Percentiles rank a stretch among this genome's conserved stretches.
These are phyloP conservation scores for Orchestia grillus DNA, from an alignment of 1,140 invertebrate genomes.

Conservation along the genomic window DNA sequence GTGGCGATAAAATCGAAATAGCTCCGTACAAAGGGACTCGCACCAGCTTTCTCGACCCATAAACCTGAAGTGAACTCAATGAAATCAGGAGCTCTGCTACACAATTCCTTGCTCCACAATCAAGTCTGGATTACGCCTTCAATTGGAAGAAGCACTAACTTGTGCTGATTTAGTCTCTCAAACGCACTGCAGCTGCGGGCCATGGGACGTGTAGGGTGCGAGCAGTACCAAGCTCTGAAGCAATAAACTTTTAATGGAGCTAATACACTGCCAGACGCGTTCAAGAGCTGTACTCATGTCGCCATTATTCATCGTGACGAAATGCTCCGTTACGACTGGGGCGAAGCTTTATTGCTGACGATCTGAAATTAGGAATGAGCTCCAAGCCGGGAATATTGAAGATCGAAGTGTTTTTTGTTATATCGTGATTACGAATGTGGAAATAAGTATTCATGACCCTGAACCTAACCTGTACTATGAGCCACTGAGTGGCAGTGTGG, in stretches of 20 bases:
- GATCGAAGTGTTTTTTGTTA: neutral
- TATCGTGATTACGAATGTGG: neutral
- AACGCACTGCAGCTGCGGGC: neutral
- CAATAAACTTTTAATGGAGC: neutral
- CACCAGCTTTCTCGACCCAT: neutral
- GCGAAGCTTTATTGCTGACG: neutral
- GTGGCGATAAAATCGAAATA: neutral
- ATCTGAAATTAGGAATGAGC: neutral
- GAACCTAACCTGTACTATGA: no score
- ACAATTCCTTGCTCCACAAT: neutral
- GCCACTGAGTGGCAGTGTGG: no score
- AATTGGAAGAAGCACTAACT: conserved; percentile 1
- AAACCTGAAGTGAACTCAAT: conserved; percentile 15
- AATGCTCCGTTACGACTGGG: neutral
- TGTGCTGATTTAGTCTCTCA: neutral
- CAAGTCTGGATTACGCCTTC: conserved; percentile 6
- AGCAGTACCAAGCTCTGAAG: neutral
- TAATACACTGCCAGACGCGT: neutral
- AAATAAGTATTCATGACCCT: no score
- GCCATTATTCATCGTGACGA: neutral
- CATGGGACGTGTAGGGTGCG: neutral
- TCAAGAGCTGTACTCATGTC: neutral
- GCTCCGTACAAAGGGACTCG: neutral
- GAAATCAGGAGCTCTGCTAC: conserved; percentile 1
- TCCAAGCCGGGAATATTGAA: neutral